Base-by-base conservation (phyloP, 53 echinoderm and acorn worm genomes). In the Paelopatides confundens region DNA sequence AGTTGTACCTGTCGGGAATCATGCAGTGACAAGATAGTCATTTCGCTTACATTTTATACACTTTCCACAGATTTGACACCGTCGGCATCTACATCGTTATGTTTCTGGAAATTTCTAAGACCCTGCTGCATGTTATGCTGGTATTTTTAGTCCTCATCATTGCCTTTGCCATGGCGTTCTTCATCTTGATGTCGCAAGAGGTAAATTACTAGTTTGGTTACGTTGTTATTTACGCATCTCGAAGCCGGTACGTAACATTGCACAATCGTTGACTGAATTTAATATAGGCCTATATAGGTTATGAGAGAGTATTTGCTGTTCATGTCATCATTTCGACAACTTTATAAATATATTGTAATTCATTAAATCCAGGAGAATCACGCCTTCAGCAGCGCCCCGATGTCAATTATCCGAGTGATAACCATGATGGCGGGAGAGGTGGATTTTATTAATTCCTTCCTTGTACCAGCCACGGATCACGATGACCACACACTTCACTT, bases 381-480 rank as follows among this genome's bases (percentile, higher is more conserved):
- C 3, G 95, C 97, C 7, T 95, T 95, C 54, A 48, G 39, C 2
- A 77, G 74, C 2, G 65, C 92, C 2, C 87, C 65, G 3, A 58
- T 93, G 30, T 65, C 97, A 1, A 77, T 95, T 33, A 49, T 95
- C 30, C 95, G 97, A 11, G 93, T 97, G 23, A 68, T 93, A 48
- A 85, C 93, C 3, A 97, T 97, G 97, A 97, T 93, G 93, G 71
- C 95, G 58, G 97, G 95, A 8, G 97, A 97, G 76, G 83, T 97
- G 21, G 97, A 97, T 77, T 95, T 87, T 86, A 90, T 97, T 63
- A 93, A 93, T 40, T 97, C 97, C 38, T 97, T 95, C 54, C 92
- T 95, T 17, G 67, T 4, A 3, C 97, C 97, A 4, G 58, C 90
- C 5, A 88, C 70, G 10, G 97, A 97, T 47, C 66, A 31, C 0